Evolutionary conservation across 1,140 invertebrate species (phyloP).

Genomic region (Galleria mellonella): DNA sequence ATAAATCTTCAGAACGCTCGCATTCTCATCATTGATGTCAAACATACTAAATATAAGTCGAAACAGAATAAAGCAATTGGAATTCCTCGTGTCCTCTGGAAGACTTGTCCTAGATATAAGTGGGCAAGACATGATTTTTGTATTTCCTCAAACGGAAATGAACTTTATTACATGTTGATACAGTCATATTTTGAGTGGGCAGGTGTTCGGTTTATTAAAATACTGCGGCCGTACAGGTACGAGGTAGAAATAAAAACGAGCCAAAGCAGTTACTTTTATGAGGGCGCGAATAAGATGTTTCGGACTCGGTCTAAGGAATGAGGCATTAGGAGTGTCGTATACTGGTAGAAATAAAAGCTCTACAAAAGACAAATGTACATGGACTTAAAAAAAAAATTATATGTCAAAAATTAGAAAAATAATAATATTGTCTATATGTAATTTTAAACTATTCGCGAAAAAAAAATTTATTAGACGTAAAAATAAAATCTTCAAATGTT

Average conservation of each 20-base stretch:
- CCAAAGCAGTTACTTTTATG: slow-evolving; percentile 73
- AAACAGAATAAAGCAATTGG: slow-evolving; percentile 68
- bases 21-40: not conserved
- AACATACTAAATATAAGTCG: slow-evolving; percentile 5
- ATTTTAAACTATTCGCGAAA: no score
- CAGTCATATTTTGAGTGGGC: slow-evolving; percentile 22
- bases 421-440: no score
- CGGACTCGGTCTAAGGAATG: slow-evolving; percentile 70
- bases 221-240: slow-evolving; percentile 72
- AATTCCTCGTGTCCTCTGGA: slow-evolving; percentile 68
- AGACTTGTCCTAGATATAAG: slow-evolving; percentile 68
- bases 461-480: no score
- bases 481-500: no score
- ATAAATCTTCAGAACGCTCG: no score
- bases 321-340: slow-evolving; percentile 30
- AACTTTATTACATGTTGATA: slow-evolving; percentile 16
- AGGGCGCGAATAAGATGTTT: slow-evolving; percentile 74
- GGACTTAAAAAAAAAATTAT: not conserved
- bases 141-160: slow-evolving; percentile 11
- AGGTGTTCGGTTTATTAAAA: slow-evolving; percentile 65
- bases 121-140: slow-evolving; percentile 56
- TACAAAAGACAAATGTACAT: no score
- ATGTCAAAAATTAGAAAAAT: not conserved
- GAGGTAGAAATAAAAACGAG: slow-evolving; percentile 72
- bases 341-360: slow-evolving; percentile 20